Base-by-base conservation (phyloP, 2,797 vertebrate species). In the Uromys caudimaculatus region DNA sequence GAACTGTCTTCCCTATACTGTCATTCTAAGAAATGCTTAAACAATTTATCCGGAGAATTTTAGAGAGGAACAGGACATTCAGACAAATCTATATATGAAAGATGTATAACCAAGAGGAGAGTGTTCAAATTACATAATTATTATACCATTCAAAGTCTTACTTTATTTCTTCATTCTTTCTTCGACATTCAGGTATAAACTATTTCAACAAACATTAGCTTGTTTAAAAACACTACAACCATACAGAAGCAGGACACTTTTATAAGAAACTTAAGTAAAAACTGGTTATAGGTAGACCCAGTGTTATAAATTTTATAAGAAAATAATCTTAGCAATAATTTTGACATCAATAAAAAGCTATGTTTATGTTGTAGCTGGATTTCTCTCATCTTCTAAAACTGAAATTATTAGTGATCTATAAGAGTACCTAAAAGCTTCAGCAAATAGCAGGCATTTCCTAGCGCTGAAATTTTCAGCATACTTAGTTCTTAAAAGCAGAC, bases 401-500 rank as follows among this genome's bases (percentile, higher is more conserved):
- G 92, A 88, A 95, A 71, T 24, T 67, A 69, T 44, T 16, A 79
- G 3, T 88, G 76, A 89, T 3, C 38, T 95, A 6, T 62, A 92
- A 64, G 38, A 93, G 67, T 58, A 14, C 3, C 47, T 81, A 41
- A 89, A 67, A 27, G 1, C 12, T 89, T 16, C 17, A 69, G 44
- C 27, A 92, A 96, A 94, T 54, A 90, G 13, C 50, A 82, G 17
- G 35, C n/a, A n/a, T 96, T 92, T 67, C 56, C 16, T 58, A 86
- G 23, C 81, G 41, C n/a, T 92, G 82, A 96, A 94, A 96, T 13
- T 44, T 84, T 96, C 87, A 93, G 56, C 52, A 67, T 87, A 87
- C 69, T 95, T 76, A 56, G 41, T 82, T 41, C 52, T 92, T 92
- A 87, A 83, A 96, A 77, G 84, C 35, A 97, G 93, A 84, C 35